Conservation (phyloP, 2,888 invertebrate genomes). For the Agriopis marginaria region DNA sequence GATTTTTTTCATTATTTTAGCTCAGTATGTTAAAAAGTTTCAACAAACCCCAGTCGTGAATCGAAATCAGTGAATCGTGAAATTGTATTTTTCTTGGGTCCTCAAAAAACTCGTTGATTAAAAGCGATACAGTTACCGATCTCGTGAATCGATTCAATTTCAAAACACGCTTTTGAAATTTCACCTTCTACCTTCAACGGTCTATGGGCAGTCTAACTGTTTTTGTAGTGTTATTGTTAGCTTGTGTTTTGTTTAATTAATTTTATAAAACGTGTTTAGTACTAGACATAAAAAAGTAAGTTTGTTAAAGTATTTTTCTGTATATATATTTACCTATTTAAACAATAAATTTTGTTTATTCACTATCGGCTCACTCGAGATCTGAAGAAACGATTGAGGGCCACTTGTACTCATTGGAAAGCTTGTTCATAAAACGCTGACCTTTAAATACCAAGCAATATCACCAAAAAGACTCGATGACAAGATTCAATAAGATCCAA, state of each 20-base stretch:
- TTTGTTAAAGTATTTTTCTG: neutral
- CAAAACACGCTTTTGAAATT: too few species aligned
- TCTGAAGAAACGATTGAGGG: neutral
- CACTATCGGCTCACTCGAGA: neutral
- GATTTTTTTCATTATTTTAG: neutral
- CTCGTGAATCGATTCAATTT: slow-evolving; percentile 7
- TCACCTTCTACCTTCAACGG: too few species aligned
- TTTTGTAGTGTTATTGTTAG: too few species aligned
- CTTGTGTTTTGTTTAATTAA: too few species aligned
- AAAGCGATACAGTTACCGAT: slow-evolving; percentile 2
- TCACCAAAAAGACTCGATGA: neutral
- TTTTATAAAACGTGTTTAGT: too few species aligned
- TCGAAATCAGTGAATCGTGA: neutral
- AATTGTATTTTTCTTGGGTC: slow-evolving; percentile 1
- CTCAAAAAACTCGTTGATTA: slow-evolving; percentile 17
- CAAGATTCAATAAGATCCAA: slow-evolving; percentile 8
- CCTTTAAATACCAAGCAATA: slow-evolving; percentile 9
- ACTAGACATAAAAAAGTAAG: neutral
- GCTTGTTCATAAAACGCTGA: slow-evolving; percentile 12
- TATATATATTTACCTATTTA: neutral
- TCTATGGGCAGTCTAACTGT: too few species aligned
- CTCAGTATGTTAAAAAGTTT: neutral
- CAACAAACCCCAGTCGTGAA: neutral
- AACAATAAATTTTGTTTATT: neutral
- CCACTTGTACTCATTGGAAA: slow-evolving; percentile 2